A percentile compares a stretch with the other conserved stretches of the same genome.
phyloP scores from a whole-genome alignment of 92 coral and sea anemone species.

The Phenganax stokvisi region DNA sequence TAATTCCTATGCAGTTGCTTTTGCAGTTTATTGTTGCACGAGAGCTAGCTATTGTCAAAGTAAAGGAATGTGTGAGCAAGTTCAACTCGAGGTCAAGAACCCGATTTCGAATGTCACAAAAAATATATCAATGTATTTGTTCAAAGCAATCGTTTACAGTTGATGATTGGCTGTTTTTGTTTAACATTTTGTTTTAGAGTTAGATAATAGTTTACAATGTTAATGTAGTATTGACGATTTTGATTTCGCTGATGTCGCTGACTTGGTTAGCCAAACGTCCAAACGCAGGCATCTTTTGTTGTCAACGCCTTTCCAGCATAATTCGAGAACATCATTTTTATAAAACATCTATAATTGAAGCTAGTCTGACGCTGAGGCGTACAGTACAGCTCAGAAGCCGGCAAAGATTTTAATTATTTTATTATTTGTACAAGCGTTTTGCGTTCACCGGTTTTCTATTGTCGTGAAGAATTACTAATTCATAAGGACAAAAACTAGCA shows the following conservation, averaged over 20 bases:
- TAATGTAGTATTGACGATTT: neutral
- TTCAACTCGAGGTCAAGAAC: slow-evolving; percentile 10
- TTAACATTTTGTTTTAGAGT: slow-evolving; percentile 8
- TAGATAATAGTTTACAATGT: neutral
- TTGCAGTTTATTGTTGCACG: neutral
- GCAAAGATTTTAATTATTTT: slow-evolving; percentile 15
- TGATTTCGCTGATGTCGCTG: slow-evolving; percentile 7
- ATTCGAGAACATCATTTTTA: neutral
- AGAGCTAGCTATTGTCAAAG: slow-evolving; percentile 5
- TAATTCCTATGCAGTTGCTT: neutral
- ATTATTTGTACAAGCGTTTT: slow-evolving; percentile 28
- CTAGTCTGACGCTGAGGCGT: neutral
- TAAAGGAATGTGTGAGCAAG: slow-evolving; percentile 21
- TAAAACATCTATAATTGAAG: neutral
- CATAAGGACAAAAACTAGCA: slow-evolving; percentile 33
- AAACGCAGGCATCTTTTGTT: neutral
- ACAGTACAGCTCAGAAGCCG: neutral
- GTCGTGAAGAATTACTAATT: slow-evolving; percentile 34
- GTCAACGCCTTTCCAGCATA: neutral
- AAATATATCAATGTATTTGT: slow-evolving; percentile 14
- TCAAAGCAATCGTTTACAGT: neutral
- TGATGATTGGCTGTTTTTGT: neutral
- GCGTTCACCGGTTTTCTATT: slow-evolving; percentile 31
- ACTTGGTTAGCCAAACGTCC: neutral
- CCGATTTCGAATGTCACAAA: slow-evolving; percentile 9